These are phyloP conservation scores for Brachionus rubens DNA, from an alignment of 1,140 invertebrate genomes.

Conservation along the genomic window DNA sequence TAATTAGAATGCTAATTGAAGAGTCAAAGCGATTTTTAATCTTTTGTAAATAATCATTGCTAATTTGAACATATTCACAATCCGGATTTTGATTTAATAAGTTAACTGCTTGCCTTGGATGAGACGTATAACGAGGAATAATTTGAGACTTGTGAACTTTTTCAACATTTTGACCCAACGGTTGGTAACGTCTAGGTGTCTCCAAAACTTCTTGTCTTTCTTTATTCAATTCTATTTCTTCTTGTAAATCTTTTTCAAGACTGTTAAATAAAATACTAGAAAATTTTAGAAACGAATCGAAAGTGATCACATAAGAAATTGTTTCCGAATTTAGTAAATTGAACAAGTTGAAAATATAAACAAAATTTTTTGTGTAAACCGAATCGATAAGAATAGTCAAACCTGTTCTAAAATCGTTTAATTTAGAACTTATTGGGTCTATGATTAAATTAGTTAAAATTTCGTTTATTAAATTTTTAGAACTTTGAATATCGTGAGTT, in stretches of 20 bases:
- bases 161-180: neutral
- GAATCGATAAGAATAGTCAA: neutral
- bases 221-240: neutral
- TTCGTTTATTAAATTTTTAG: too few species aligned
- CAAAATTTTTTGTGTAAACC: neutral
- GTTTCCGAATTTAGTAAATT: neutral
- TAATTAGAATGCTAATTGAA: conserved; percentile 18
- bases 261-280: neutral
- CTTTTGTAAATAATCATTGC: conserved; percentile 29
- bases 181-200: neutral
- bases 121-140: neutral
- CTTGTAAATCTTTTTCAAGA: neutral
- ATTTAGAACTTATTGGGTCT: too few species aligned
- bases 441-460: too few species aligned
- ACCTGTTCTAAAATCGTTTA: neutral
- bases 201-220: neutral
- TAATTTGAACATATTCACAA: neutral
- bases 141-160: conserved; percentile 34
- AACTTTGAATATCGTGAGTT: too few species aligned
- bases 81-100: neutral
- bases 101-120: neutral
- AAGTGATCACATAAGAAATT: neutral
- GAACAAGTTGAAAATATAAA: neutral
- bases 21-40: conserved; percentile 26
- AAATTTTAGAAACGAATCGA: conserved; percentile 22